phyloP scores from a whole-genome alignment of 2,113 vertebrate genomes.

The Circaetus cinerascens region DNA sequence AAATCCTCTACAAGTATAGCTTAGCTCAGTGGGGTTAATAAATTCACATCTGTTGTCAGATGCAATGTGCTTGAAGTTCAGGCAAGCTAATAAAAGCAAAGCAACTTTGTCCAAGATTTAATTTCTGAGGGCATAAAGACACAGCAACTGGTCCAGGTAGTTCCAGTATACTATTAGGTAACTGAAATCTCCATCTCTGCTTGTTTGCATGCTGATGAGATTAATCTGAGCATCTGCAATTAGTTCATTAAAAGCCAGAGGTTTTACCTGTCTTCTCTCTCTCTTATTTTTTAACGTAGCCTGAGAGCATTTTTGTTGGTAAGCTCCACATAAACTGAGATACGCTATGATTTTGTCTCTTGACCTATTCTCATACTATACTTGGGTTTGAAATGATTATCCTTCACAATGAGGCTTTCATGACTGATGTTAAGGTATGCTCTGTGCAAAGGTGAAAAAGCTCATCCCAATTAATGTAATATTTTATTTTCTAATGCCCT shows the following conservation, averaged over 20 bases:
- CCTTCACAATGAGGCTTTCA: neutral
- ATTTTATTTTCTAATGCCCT: neutral
- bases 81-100: neutral
- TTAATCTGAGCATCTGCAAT: neutral
- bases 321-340: neutral
- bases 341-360: neutral
- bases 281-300: neutral
- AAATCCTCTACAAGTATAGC: neutral
- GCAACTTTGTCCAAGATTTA: neutral
- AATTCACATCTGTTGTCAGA: neutral
- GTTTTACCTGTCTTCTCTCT: neutral
- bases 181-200: neutral
- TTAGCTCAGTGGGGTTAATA: neutral
- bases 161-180: neutral
- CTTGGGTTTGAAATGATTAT: neutral
- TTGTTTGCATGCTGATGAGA: neutral
- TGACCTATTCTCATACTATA: neutral
- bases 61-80: neutral
- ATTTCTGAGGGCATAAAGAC: neutral
- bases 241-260: neutral
- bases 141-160: neutral
- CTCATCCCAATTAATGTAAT: neutral
- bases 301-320: neutral
- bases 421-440: neutral
- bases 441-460: neutral